A percentile compares a stretch with the other conserved stretches of the same genome.
Evolutionary conservation across 2,113 vertebrate genomes (phyloP).

Genomic region (Atractosteus spatula): DNA sequence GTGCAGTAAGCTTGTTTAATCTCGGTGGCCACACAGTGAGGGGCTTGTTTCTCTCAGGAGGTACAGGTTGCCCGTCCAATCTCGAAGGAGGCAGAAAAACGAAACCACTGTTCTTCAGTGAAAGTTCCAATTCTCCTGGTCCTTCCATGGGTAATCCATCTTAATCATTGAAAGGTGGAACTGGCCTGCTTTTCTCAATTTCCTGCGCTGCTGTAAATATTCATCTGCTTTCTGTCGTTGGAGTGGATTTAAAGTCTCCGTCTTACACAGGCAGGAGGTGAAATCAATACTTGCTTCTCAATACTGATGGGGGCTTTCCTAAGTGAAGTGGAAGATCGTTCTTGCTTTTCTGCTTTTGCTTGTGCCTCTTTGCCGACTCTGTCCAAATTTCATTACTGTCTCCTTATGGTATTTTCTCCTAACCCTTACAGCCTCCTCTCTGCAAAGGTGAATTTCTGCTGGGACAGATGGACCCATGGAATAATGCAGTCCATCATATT

Average conservation of each 20-base stretch:
- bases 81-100: constrained; percentile 9
- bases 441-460: too few relatives aligned
- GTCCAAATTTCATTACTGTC: too few relatives aligned
- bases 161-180: constrained; percentile 14
- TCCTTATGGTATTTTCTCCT: too few relatives aligned
- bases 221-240: constrained; percentile 1
- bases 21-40: constrained; percentile 3
- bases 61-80: not conserved
- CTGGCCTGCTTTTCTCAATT: not conserved
- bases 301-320: not conserved
- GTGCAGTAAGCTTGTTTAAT: too few relatives aligned
- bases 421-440: too few relatives aligned
- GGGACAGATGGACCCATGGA: too few relatives aligned
- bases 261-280: not conserved
- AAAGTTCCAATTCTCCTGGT: constrained; percentile 11
- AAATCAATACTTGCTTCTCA: not conserved
- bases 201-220: not conserved
- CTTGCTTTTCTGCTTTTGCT: too few relatives aligned
- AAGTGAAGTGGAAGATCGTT: constrained; percentile 7
- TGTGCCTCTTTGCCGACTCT: too few relatives aligned
- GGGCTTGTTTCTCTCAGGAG: not conserved
- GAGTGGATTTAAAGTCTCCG: not conserved
- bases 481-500: too few relatives aligned
- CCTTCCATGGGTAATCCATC: constrained; percentile 1
- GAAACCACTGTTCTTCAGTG: not conserved